Evolutionary conservation across 1,140 invertebrate genomes (phyloP).

Genomic region (Eurytemora carolleeae): DNA sequence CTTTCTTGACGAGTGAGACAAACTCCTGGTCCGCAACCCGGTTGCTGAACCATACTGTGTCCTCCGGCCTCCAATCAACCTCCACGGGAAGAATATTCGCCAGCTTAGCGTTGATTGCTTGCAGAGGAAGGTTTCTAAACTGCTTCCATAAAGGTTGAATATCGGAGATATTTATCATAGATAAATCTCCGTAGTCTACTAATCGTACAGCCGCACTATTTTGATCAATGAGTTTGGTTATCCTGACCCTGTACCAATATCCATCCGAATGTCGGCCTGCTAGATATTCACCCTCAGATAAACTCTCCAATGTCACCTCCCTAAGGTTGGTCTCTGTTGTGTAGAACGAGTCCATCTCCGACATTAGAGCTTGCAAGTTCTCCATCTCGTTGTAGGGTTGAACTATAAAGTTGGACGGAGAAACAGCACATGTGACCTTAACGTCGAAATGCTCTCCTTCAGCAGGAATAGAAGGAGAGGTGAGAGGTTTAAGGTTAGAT

Average conservation of each 20-base stretch:
- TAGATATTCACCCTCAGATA: constrained; percentile 30
- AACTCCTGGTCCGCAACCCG: constrained; percentile 35
- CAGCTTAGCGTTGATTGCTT: constrained; percentile 34
- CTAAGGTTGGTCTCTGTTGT: constrained; percentile 22
- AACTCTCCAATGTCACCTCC: constrained; percentile 21
- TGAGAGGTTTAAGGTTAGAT: constrained; percentile 11
- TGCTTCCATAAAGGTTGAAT: constrained; percentile 28
- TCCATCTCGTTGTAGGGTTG: constrained; percentile 16
- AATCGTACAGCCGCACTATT: constrained; percentile 30
- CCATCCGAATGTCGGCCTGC: constrained; percentile 32
- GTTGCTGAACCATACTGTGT: constrained; percentile 35
- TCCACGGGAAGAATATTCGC: constrained; percentile 33
- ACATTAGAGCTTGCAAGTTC: constrained; percentile 30
- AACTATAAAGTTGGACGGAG: constrained; percentile 35
- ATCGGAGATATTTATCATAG: constrained; percentile 24
- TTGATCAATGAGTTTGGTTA: constrained; percentile 25
- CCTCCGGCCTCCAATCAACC: constrained; percentile 35
- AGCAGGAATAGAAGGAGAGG: constrained; percentile 24
- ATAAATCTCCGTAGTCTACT: constrained; percentile 33
- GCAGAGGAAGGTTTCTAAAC: constrained; percentile 32
- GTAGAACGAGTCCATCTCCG: constrained; percentile 29
- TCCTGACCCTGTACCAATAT: constrained; percentile 34
- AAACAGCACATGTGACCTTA: constrained; percentile 34
- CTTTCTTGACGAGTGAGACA: constrained; percentile 31
- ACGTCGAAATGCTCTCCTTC: constrained; percentile 32